Evolutionary conservation across 2,888 invertebrate species (phyloP).

Genomic region (Hoplodrina ambigua): DNA sequence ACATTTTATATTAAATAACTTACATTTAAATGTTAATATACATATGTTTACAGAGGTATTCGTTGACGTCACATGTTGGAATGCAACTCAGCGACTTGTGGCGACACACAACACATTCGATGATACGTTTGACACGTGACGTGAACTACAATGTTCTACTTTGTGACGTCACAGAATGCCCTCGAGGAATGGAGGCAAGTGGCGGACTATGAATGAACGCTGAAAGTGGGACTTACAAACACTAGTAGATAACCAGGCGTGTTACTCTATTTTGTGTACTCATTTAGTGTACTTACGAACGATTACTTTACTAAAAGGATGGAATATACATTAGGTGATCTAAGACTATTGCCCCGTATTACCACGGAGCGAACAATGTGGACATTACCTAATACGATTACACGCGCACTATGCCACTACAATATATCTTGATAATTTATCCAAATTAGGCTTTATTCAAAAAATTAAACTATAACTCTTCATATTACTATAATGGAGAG

Average conservation of each 20-base stretch:
- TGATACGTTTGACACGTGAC: slow-evolving; percentile 26
- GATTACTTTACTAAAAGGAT: slow-evolving; percentile 87
- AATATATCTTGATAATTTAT: slow-evolving; percentile 77
- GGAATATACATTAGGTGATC: slow-evolving; percentile 90
- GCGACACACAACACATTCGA: slow-evolving; percentile 30
- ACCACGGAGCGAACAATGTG: slow-evolving; percentile 73
- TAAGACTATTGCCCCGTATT: slow-evolving; percentile 78
- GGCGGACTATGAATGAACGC: slow-evolving; percentile 79
- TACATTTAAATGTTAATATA: slow-evolving; percentile 83
- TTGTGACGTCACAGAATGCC: slow-evolving; percentile 60
- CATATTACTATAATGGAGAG: slow-evolving; percentile 63
- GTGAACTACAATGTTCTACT: slow-evolving; percentile 25
- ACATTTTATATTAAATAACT: slow-evolving; percentile 74
- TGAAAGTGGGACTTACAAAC: slow-evolving; percentile 82
- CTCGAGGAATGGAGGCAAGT: slow-evolving; percentile 82
- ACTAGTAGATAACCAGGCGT: slow-evolving; percentile 84
- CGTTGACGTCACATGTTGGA: slow-evolving; percentile 56
- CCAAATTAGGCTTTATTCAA: slow-evolving; percentile 70
- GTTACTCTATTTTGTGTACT: slow-evolving; percentile 85
- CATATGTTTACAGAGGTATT: slow-evolving; percentile 76
- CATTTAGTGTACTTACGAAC: slow-evolving; percentile 86
- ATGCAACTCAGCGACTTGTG: slow-evolving; percentile 25
- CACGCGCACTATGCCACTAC: slow-evolving; percentile 80
- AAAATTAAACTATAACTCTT: slow-evolving; percentile 60
- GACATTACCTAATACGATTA: slow-evolving; percentile 77